Conservation (phyloP, 2,888 invertebrate species). For the Aspidiotus rigidus region DNA sequence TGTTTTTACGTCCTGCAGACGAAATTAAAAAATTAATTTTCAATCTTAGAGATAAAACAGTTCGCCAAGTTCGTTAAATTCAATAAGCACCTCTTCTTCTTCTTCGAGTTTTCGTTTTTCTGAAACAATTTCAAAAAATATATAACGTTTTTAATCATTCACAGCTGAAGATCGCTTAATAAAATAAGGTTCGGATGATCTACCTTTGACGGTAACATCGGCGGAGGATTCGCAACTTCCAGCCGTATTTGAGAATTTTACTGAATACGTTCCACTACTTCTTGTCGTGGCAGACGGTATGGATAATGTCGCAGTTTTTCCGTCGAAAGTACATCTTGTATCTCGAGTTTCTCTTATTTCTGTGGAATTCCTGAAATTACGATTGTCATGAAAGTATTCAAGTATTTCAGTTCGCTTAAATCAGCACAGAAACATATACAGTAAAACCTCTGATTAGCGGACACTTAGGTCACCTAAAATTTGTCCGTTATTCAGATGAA, state of each 20-base stretch:
- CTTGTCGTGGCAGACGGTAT: conserved; percentile 66
- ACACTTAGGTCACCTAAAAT: no score
- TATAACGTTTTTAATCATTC: conserved; percentile 7
- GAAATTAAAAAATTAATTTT: background rate
- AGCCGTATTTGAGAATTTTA: conserved; percentile 79
- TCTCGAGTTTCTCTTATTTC: conserved; percentile 52
- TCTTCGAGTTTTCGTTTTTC: conserved; percentile 42
- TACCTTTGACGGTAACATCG: conserved; percentile 44
- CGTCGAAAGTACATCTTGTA: conserved; percentile 71
- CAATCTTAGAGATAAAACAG: background rate
- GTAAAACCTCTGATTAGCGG: no score
- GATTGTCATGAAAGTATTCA: background rate
- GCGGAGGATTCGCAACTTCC: conserved; percentile 84
- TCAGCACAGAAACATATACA: background rate
- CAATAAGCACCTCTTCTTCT: conserved; percentile 39
- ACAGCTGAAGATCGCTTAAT: background rate
- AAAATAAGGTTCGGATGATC: conserved; percentile 2
- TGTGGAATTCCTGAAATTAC: conserved; percentile 37
- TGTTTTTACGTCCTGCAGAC: conserved; percentile 4
- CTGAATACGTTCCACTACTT: conserved; percentile 70
- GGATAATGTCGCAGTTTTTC: conserved; percentile 66
- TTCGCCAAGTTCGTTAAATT: background rate
- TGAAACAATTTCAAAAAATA: conserved; percentile 7
- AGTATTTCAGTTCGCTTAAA: background rate
- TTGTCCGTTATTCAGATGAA: no score